phyloP scores from a whole-genome alignment of 2,113 vertebrate genomes.

The Campylomormyrus tamandua region DNA sequence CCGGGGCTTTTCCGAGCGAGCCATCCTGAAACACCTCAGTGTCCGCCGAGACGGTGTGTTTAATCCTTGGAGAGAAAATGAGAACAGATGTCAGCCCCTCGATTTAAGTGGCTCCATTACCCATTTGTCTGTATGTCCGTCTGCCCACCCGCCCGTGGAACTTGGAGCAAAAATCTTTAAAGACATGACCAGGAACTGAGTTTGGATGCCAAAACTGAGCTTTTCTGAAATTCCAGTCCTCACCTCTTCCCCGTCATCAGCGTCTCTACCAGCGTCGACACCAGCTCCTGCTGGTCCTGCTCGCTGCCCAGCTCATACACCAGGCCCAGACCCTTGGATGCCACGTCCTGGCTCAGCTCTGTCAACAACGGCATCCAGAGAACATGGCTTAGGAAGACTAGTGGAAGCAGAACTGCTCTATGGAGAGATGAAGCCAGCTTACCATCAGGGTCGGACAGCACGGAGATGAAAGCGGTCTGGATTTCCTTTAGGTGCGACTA shows the following conservation, averaged over 20 bases:
- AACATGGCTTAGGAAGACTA: neutral
- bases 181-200: neutral
- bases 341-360: conserved; percentile 96
- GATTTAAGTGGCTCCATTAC: neutral
- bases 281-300: conserved; percentile 86
- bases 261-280: conserved; percentile 88
- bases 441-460: conserved; percentile 93
- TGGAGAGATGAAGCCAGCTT: conserved; percentile 43
- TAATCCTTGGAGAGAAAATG: conserved; percentile 59
- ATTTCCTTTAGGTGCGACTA: conserved; percentile 93
- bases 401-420: neutral
- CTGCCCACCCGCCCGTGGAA: neutral
- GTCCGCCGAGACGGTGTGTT: conserved; percentile 81
- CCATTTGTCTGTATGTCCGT: neutral
- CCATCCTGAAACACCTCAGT: conserved; percentile 91
- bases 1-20: conserved; percentile 85
- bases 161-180: neutral
- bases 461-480: conserved; percentile 86
- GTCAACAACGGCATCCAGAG: neutral
- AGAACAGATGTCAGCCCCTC: neutral
- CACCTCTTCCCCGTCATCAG: conserved; percentile 98
- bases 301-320: conserved; percentile 93
- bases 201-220: neutral
- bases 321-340: conserved; percentile 92
- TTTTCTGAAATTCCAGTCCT: neutral